Evolutionary conservation across 2,797 vertebrate species (phyloP), one percentile per base, ranked within the genome.

Genomic region (Ispidina picta): DNA sequence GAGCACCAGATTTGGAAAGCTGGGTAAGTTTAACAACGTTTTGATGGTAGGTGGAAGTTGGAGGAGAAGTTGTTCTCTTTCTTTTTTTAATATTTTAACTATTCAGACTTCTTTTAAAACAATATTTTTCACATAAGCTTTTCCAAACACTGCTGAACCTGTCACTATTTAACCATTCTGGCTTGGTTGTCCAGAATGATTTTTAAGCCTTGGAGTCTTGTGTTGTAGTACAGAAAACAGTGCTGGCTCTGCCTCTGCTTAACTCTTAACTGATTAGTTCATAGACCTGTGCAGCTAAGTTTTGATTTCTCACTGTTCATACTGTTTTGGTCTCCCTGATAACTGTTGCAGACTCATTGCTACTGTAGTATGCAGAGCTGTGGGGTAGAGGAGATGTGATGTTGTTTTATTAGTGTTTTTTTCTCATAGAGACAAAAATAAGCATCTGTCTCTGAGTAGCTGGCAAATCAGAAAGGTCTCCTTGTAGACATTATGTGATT

Each of bases 251-350:
- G 62, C 68, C 58, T 86, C 43, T 26, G 10, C 44, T 55, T 80
- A 80, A 87, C 48, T 87, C 58, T 81, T 51, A 68, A 17, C 72
- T 80, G 68, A 73, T 71, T 83, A 73, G 92, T 92, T 92, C 46
- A 54, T 66, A 86, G 72, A 55, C 28, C 59, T 62, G 8, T 83
- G 60, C 41, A 86, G 29, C 39, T 26, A 51, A 49, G 18, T 33
- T 92, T 91, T 62, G 48, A 15, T 75, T 83, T 89, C 31, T 88
- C 14, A 23, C 41, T 83, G 37, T 84, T 69, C 46, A 4, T 71
- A 17, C 35, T 72, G 35, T 31, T 91, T 43, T 6, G 5, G 10
- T 79, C 68, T 82, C 72, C 80, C 49, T 62, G 12, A 48, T 70
- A 60, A 35, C 62, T 92, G 51, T 84, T 75, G 54, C 46, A 84